Base-by-base conservation (phyloP, 2,888 invertebrate species). In the Microplitis manilae region DNA sequence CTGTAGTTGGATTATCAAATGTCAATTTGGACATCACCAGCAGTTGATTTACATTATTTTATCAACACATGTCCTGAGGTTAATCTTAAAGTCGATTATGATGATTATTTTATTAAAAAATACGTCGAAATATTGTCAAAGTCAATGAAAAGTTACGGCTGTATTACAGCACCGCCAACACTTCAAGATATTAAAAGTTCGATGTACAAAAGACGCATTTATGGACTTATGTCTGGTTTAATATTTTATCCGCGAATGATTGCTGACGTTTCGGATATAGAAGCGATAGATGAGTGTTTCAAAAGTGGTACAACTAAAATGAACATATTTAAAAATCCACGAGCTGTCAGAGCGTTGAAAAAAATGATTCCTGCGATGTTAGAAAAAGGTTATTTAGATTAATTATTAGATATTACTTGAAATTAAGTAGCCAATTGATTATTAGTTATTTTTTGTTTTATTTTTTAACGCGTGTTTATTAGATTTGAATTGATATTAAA, bases 1-100 rank as follows among this genome's bases (percentile, higher is more conserved):
- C 76, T 68, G 39, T 77, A 86, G 86, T 69, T 86, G n/a, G 86
- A 86, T 68, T 85, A 78, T 76, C 86, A 86, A 80, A 77, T 85
- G 80, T 62, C 79, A 8, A 79, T 81, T 8, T 86, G 85, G 68
- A 80, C 83, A 1, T 85, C 86, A 4, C 85, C 86, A 0, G 84
- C 78, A 1, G 82, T 86, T 38, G 86, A 86, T 60, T 62, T 87
- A 8, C 9, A 82, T 1, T 83, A 86, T 41, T 85, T 85, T 13
- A 74, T 86, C 20, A 81, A 80, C 39, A 82, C 73, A 9, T 83
- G 84, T 69, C 85, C 84, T 0, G 81, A 82, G n/a, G 20, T 78
- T 0, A 67, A 78, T 9, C 15, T 86, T 5, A 83, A 80, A n/a
- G 80, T 81, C 62, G 81, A 79, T 1, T 80, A 81, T 0, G 82